These are phyloP conservation scores for Henricia sp. DNA, from an alignment of 53 echinoderm and acorn worm genomes.

Conservation along the genomic window DNA sequence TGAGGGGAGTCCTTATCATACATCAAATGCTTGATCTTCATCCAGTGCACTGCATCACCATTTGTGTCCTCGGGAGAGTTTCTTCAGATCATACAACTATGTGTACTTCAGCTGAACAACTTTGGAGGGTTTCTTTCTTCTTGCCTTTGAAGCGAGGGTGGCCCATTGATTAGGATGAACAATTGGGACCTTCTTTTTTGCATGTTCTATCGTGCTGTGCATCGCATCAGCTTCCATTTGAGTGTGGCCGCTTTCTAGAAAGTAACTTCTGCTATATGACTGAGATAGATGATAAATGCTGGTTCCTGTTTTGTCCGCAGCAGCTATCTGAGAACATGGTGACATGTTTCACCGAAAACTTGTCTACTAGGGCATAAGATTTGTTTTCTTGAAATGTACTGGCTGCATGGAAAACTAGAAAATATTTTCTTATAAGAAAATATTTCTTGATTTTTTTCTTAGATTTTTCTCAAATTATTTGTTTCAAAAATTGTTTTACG, in stretches of 20 bases:
- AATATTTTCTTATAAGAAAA: too few species aligned
- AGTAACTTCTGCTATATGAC: slow-evolving; percentile 42
- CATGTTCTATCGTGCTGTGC: slow-evolving; percentile 31
- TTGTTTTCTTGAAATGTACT: too few species aligned
- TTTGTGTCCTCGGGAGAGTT: slow-evolving; percentile 15
- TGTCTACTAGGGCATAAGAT: too few species aligned
- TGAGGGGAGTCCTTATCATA: slow-evolving; percentile 28
- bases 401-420: too few species aligned
- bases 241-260: slow-evolving; percentile 31
- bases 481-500: too few species aligned
- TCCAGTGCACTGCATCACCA: slow-evolving; percentile 59
- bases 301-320: slow-evolving; percentile 49
- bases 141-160: not conserved
- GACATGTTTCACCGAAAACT: not conserved
- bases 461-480: too few species aligned
- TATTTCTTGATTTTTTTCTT: too few species aligned
- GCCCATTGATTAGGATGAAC: slow-evolving; percentile 38
- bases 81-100: slow-evolving; percentile 43
- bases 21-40: slow-evolving; percentile 44
- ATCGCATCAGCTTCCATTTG: slow-evolving; percentile 55
- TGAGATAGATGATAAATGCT: slow-evolving; percentile 24
- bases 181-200: not conserved
- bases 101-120: not conserved
- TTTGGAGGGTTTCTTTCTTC: slow-evolving; percentile 21
- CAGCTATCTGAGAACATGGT: too few species aligned